Percentiles rank a stretch among this genome's conserved stretches.
phyloP scores from a whole-genome alignment of 37 sponge, comb jelly and placozoan genomes.

The Lycopodina hypogea region DNA sequence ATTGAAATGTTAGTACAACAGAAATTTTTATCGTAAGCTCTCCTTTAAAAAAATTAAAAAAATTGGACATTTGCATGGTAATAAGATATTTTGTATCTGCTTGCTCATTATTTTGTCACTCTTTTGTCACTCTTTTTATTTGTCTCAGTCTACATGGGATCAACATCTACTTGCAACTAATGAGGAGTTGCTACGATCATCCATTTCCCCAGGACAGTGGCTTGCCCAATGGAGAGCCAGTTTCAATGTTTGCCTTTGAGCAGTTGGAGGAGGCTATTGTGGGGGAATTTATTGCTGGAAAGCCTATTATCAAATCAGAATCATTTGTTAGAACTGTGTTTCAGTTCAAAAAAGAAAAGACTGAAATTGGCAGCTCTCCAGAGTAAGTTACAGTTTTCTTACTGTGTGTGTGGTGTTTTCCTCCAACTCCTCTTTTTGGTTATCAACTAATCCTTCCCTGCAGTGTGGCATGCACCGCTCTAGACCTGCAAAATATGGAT shows the following conservation, averaged over 20 bases:
- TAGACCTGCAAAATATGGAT: slow-evolving; percentile 27
- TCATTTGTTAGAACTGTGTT: slow-evolving; percentile 41
- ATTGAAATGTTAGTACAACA: not conserved
- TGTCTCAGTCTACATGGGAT: slow-evolving; percentile 50
- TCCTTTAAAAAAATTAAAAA: no score
- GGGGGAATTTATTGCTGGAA: slow-evolving; percentile 60
- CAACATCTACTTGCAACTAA: slow-evolving; percentile 43
- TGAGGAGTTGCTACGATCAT: slow-evolving; percentile 50
- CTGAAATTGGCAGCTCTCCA: not conserved
- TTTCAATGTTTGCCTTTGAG: slow-evolving; percentile 34
- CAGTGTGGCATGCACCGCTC: slow-evolving; percentile 20
- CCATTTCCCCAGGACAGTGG: no score
- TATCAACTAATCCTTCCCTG: not conserved
- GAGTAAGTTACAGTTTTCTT: slow-evolving; percentile 2
- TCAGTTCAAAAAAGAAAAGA: slow-evolving; percentile 40
- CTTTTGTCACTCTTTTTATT: no score
- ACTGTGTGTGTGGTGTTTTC: not conserved
- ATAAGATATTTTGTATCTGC: no score
- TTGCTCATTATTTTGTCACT: not conserved
- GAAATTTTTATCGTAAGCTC: no score
- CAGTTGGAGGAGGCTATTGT: slow-evolving; percentile 70
- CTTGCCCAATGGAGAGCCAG: not conserved
- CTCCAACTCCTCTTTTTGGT: not conserved
- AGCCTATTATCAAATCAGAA: slow-evolving; percentile 41
- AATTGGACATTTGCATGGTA: no score